Conservation (phyloP, 2,888 invertebrate species). For the Phyllotreta striolata region DNA sequence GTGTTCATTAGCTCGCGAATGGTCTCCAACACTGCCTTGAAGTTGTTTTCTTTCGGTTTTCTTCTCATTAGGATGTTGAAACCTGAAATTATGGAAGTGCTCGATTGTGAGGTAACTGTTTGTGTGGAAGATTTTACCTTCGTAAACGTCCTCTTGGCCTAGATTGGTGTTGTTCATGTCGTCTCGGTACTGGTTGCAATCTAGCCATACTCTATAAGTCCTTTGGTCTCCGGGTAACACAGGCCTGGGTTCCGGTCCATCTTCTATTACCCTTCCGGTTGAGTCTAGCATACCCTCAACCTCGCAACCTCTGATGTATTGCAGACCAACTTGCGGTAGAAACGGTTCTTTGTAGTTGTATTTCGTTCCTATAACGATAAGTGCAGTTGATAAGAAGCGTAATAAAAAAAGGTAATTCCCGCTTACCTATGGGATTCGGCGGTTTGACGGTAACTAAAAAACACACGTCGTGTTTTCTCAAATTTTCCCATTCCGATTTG, state of each 20-base stretch:
- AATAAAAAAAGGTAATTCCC: neutral
- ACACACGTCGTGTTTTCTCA: conserved; percentile 97
- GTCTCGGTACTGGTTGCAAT: conserved; percentile 94
- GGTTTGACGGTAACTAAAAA: conserved; percentile 94
- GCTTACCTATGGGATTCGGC: conserved; percentile 77
- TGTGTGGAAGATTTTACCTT: conserved; percentile 42
- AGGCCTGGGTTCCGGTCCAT: conserved; percentile 91
- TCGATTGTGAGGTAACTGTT: neutral
- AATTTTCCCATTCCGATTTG: conserved; percentile 95
- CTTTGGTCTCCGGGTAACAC: conserved; percentile 86
- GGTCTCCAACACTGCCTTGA: conserved; percentile 98
- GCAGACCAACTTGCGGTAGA: conserved; percentile 90
- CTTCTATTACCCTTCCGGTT: conserved; percentile 95
- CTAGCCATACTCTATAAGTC: conserved; percentile 93
- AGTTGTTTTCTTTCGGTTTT: conserved; percentile 99
- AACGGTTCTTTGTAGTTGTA: conserved; percentile 86
- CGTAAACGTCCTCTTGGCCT: conserved; percentile 75
- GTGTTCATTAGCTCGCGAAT: conserved; percentile 99
- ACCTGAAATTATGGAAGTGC: conserved; percentile 53
- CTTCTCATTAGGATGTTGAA: conserved; percentile 97
- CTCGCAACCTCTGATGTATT: conserved; percentile 95
- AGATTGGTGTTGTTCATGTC: conserved; percentile 87
- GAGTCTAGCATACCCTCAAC: conserved; percentile 98
- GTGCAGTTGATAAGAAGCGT: neutral
- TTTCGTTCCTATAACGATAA: conserved; percentile 69